Evolutionary conservation across 1,140 invertebrate species (phyloP).

Genomic region (Lysiphlebus fabarum): DNA sequence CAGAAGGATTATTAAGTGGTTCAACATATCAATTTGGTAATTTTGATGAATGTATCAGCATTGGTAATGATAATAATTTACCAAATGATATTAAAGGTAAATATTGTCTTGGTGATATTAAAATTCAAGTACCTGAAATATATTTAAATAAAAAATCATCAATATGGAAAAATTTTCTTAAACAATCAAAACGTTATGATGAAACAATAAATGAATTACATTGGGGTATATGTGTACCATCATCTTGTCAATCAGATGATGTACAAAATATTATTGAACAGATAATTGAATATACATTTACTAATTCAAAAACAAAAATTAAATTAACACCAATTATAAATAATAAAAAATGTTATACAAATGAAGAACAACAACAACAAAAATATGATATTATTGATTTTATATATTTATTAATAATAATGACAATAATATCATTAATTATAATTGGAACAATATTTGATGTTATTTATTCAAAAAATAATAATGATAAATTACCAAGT

Average conservation of each 20-base stretch:
- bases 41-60: constrained; percentile 64
- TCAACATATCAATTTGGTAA: constrained; percentile 66
- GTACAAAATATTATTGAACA: constrained; percentile 54
- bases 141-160: constrained; percentile 24
- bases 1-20: constrained; percentile 61
- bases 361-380: constrained; percentile 41
- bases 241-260: constrained; percentile 56
- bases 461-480: constrained; percentile 31
- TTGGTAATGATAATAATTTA: constrained; percentile 34
- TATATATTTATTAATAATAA: constrained; percentile 56
- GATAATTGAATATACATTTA: constrained; percentile 54
- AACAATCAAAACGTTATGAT: constrained; percentile 43
- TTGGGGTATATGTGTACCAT: constrained; percentile 65
- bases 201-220: constrained; percentile 53
- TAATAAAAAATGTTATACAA: constrained; percentile 55
- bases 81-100: constrained; percentile 52
- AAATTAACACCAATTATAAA: constrained; percentile 48
- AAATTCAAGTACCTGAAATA: constrained; percentile 41
- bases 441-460: constrained; percentile 42
- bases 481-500: constrained; percentile 28
- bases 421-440: constrained; percentile 34
- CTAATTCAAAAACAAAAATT: constrained; percentile 46
- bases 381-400: constrained; percentile 36
- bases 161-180: constrained; percentile 39
- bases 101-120: constrained; percentile 62